Percentiles rank a stretch among this genome's conserved stretches.
Conservation (phyloP, 2,797 vertebrate genomes). For the Oreochromis mossambicus region DNA sequence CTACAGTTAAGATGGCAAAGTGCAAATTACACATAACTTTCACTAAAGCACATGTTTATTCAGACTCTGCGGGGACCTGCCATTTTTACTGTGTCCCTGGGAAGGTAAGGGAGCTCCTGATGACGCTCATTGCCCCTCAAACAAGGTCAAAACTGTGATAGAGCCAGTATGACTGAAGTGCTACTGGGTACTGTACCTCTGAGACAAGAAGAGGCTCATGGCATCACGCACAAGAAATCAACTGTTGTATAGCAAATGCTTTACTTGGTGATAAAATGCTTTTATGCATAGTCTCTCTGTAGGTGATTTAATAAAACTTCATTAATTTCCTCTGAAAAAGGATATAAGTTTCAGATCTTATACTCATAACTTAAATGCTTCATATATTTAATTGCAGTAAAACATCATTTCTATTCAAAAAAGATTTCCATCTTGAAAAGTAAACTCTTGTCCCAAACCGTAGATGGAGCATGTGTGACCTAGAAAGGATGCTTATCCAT, state of each 20-base stretch:
- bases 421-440: constrained; percentile 4
- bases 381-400: not conserved
- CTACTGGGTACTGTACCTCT: constrained; percentile 44
- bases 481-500: constrained; percentile 30
- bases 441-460: not conserved
- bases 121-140: constrained; percentile 66
- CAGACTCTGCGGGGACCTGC: constrained; percentile 71
- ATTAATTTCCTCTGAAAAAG: not conserved
- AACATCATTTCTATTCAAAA: not conserved
- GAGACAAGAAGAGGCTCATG: constrained; percentile 34
- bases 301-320: not conserved
- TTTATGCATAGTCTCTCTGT: not conserved
- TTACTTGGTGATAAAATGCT: not conserved
- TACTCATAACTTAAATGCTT: not conserved
- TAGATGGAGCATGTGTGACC: constrained; percentile 40
- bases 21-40: constrained; percentile 80
- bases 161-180: constrained; percentile 55
- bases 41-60: constrained; percentile 73
- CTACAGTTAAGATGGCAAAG: constrained; percentile 82
- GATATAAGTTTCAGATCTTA: not conserved
- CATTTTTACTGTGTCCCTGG: constrained; percentile 61
- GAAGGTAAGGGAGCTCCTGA: constrained; percentile 58
- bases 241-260: not conserved
- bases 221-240: not conserved
- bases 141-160: constrained; percentile 76